A percentile compares a stretch with the other conserved stretches of the same genome.
Conservation (phyloP, 2,113 vertebrate genomes). For the Camelus dromedarius region DNA sequence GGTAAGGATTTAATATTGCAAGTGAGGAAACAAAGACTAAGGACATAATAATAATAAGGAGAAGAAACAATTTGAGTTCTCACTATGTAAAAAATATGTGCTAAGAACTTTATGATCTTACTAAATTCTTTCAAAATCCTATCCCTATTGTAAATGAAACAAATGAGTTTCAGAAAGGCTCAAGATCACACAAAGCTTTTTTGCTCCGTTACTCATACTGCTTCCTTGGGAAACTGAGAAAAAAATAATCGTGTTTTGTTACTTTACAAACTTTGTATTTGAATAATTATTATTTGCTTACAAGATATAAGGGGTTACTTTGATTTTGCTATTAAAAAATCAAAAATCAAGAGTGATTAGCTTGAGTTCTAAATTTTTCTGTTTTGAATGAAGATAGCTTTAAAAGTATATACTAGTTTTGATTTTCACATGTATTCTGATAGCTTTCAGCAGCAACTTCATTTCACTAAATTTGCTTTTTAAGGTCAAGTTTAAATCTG, state of each 20-base stretch:
- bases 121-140: slow-evolving; percentile 27
- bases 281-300: neutral
- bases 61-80: neutral
- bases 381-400: neutral
- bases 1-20: neutral
- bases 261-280: neutral
- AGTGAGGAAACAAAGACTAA: slow-evolving; percentile 39
- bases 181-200: slow-evolving; percentile 40
- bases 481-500: slow-evolving; percentile 27
- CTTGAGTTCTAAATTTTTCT: slow-evolving; percentile 42
- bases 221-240: neutral
- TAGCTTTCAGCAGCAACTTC: slow-evolving; percentile 29
- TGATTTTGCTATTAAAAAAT: slow-evolving; percentile 52
- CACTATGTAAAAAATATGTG: neutral
- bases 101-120: slow-evolving; percentile 23
- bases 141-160: slow-evolving; percentile 16
- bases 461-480: slow-evolving; percentile 51
- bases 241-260: slow-evolving; percentile 1
- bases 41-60: neutral
- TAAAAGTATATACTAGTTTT: slow-evolving; percentile 21
- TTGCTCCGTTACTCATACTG: neutral
- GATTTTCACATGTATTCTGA: slow-evolving; percentile 42
- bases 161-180: slow-evolving; percentile 41
- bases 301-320: neutral
- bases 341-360: neutral